Conservation (phyloP, 1,140 invertebrate genomes). For the Ephestia elutella region DNA sequence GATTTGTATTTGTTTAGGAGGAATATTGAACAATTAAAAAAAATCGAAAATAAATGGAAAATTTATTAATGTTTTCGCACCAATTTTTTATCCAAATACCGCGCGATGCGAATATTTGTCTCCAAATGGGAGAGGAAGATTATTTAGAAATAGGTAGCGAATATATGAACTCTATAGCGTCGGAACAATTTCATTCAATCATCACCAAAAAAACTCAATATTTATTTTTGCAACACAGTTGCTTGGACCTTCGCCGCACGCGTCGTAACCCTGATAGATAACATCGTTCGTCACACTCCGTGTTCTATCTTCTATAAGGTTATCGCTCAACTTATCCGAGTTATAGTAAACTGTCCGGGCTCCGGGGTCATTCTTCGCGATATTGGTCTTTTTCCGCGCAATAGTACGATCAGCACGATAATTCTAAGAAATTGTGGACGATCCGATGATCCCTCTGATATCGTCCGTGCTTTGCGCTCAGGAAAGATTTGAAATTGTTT, state of each 20-base stretch:
- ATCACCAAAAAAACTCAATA: not conserved
- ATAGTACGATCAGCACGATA: not conserved
- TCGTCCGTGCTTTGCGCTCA: no score
- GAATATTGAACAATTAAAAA: no score
- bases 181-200: no score
- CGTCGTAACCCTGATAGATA: not conserved
- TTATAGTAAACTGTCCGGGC: not conserved
- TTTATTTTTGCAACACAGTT: not conserved
- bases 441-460: no score
- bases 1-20: no score
- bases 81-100: no score
- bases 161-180: no score
- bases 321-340: slow-evolving; percentile 1
- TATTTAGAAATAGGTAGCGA: no score
- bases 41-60: no score
- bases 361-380: not conserved
- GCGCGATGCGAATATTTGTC: no score
- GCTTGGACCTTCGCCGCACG: not conserved
- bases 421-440: not conserved
- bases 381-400: not conserved
- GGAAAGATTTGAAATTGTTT: not conserved
- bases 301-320: not conserved
- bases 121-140: no score
- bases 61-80: no score
- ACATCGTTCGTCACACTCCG: not conserved